phyloP scores from a whole-genome alignment of 2,113 vertebrate species.

The Condylura cristata region DNA sequence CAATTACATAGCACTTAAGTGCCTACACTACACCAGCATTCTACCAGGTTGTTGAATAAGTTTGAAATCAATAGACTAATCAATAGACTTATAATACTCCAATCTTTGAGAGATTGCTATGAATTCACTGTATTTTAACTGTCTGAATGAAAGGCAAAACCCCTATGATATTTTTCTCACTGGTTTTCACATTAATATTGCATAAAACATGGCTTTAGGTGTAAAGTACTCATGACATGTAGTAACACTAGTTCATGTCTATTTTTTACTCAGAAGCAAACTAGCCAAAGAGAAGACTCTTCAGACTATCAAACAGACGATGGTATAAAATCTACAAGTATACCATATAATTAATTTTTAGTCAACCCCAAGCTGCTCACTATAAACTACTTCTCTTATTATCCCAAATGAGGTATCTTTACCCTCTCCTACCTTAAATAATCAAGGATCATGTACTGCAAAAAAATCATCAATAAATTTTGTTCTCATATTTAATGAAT shows the following conservation, averaged over 20 bases:
- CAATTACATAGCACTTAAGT: neutral
- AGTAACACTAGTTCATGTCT: neutral
- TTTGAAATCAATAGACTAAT: neutral
- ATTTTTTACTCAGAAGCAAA: neutral
- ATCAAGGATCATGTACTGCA: neutral
- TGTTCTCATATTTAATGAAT: neutral
- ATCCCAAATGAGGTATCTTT: neutral
- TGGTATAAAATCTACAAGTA: neutral
- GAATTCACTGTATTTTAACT: neutral
- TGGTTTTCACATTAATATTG: slow-evolving; percentile 21
- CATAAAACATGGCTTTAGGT: neutral
- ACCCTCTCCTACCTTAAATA: neutral
- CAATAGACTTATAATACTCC: neutral
- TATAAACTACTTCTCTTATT: neutral
- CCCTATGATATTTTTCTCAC: neutral
- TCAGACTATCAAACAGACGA: neutral
- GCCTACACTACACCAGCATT: neutral
- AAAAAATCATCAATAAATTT: neutral
- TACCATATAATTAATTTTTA: neutral
- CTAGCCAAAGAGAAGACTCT: neutral
- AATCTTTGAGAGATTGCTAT: neutral
- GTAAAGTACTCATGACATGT: neutral
- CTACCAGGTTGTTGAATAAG: neutral
- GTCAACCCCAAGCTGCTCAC: neutral
- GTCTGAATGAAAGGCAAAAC: neutral